phyloP scores from a whole-genome alignment of 2,888 invertebrate species.

The Schizaphis graminum region DNA sequence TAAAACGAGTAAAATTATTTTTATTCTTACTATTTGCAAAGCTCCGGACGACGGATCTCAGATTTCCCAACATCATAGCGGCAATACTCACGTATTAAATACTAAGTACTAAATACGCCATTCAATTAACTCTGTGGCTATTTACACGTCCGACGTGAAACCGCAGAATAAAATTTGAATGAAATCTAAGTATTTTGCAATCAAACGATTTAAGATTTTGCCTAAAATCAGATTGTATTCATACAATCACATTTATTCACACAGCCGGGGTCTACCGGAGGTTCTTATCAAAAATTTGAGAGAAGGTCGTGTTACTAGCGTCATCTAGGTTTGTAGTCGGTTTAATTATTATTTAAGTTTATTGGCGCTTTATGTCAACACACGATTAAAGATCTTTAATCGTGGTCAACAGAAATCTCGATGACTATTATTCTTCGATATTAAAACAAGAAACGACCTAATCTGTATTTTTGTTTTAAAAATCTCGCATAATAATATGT shows the following conservation, averaged over 20 bases:
- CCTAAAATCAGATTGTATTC: too few species aligned
- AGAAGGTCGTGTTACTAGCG: background rate
- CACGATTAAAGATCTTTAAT: too few species aligned
- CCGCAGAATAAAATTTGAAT: background rate
- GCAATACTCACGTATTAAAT: background rate
- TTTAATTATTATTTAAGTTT: background rate
- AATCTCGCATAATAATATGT: too few species aligned
- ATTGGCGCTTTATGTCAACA: too few species aligned
- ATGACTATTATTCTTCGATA: too few species aligned
- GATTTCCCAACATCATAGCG: conserved; percentile 39
- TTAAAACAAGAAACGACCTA: too few species aligned
- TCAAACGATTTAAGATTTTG: background rate
- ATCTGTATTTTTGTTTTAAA: too few species aligned
- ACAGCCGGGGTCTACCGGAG: background rate
- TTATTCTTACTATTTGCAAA: conserved; percentile 55
- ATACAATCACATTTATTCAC: background rate
- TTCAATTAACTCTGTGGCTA: background rate
- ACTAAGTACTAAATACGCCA: background rate
- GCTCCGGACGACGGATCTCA: conserved; percentile 24
- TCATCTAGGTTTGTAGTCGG: background rate
- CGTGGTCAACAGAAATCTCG: too few species aligned
- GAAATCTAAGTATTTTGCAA: background rate
- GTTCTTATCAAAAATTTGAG: background rate
- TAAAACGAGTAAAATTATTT: background rate
- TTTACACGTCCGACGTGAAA: background rate